Base-by-base conservation (phyloP, 2,797 vertebrate genomes). In the Amblyopsis hoosieri region DNA sequence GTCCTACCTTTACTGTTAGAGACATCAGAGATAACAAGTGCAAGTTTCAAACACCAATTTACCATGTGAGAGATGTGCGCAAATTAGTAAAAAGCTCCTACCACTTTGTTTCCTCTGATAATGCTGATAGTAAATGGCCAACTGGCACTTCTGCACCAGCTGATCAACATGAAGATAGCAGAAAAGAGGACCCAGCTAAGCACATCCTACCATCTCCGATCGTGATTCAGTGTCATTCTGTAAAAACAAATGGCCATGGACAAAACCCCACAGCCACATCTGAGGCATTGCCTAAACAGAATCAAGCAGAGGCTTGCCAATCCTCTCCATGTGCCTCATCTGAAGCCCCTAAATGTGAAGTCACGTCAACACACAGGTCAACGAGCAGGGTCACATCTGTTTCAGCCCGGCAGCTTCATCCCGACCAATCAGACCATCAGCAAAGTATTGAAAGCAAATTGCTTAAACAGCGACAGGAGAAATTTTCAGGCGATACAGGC, bases 1-100 rank as follows among this genome's bases (percentile, higher is more conserved):
- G 94, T 60, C 97, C 96, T 0, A 95, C 94, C 69, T 98, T 98
- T 77, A 91, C 93, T 8, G 97, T 98, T 3, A 91, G 97, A 62
- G 95, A 99, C 53, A 87, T 98, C 12, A 86, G 96, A 64, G 96
- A 98, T 33, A 92, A 80, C 68, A 96, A 96, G 67, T 90, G 93
- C 71, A 94, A 93, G 83, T 89, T 93, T 8, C 95, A 94, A 71
- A 94, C 93, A 0, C 94, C 96, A 0, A 95, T 98, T 15, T 96
- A 99, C 82, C 97, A 96, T 57, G 98, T 99, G 72, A 90, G 96
- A 66, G 98, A 99, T 45, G 96, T 99, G 65, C 91, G 98, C 48
- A 99, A 99, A 65, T 81, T 99, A 33, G 95, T 99, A 42, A 99
- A 99, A 78, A 96, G 95, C 67, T 94, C 94, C 0, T 96, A 97